Conservation (phyloP, 2,113 vertebrate genomes). For the Cepphus grylle region DNA sequence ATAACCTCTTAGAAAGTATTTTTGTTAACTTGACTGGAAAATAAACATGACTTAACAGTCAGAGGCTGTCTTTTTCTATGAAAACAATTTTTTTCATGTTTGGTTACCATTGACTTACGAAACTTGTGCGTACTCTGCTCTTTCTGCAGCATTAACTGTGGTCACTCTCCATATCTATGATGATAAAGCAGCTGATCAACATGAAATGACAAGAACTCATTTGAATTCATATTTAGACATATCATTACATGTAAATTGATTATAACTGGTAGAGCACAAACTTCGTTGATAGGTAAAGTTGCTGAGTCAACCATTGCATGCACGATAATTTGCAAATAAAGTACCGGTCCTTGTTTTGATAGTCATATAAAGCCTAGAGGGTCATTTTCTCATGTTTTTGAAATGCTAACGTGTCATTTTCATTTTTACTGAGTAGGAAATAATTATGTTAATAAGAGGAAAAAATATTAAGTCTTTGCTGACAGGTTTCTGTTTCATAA, state of each 20-base stretch:
- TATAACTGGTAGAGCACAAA: not conserved
- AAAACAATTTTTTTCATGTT: not conserved
- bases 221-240: conserved; percentile 33
- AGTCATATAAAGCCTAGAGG: conserved; percentile 11
- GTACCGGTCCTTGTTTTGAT: conserved; percentile 37
- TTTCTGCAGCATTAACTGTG: not conserved
- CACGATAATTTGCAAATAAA: conserved; percentile 31
- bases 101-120: not conserved
- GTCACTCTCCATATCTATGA: not conserved
- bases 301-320: not conserved
- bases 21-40: conserved; percentile 42
- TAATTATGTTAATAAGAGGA: conserved; percentile 55
- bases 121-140: not conserved
- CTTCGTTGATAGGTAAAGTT: conserved; percentile 21
- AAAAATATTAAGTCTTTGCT: not conserved
- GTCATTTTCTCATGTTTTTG: not conserved
- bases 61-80: not conserved
- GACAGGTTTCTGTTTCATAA: not conserved
- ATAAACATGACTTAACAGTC: conserved; percentile 28
- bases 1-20: not conserved
- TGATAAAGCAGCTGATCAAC: conserved; percentile 8
- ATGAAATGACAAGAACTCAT: conserved; percentile 5
- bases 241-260: conserved; percentile 56
- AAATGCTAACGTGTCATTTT: conserved; percentile 37
- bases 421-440: conserved; percentile 39